phyloP scores from a whole-genome alignment of 1,140 invertebrate species.

The Thaumatotibia leucotreta region DNA sequence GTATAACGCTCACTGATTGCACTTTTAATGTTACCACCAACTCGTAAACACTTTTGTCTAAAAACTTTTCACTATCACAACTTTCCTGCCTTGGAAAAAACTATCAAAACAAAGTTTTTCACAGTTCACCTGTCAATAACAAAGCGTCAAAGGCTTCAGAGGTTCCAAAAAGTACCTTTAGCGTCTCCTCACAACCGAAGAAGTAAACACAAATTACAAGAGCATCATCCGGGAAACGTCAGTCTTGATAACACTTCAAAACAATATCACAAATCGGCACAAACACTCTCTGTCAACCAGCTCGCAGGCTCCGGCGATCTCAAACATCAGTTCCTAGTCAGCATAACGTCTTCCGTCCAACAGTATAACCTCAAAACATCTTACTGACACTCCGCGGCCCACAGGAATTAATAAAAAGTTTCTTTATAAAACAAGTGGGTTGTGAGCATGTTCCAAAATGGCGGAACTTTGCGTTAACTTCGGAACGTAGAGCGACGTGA shows the following conservation, averaged over 20 bases:
- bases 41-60: constrained; percentile 47
- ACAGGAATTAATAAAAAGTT: constrained; percentile 79
- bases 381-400: constrained; percentile 76
- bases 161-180: constrained; percentile 50
- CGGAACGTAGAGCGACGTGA: constrained; percentile 75
- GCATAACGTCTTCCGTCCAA: constrained; percentile 56
- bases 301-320: constrained; percentile 36
- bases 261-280: constrained; percentile 62
- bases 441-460: constrained; percentile 78
- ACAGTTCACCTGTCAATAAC: constrained; percentile 57
- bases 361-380: constrained; percentile 75
- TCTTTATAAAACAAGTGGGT: constrained; percentile 79
- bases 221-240: constrained; percentile 62
- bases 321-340: constrained; percentile 49
- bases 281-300: constrained; percentile 48
- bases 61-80: constrained; percentile 63
- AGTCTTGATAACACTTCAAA: constrained; percentile 67
- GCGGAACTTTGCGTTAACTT: constrained; percentile 78
- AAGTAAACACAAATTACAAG: constrained; percentile 70
- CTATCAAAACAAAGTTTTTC: constrained; percentile 54
- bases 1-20: constrained; percentile 10
- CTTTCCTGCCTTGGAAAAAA: constrained; percentile 51
- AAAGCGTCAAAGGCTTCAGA: constrained; percentile 41
- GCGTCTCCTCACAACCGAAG: constrained; percentile 49
- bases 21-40: constrained; percentile 18